A percentile compares a stretch with the other conserved stretches of the same genome.
Conservation (phyloP, 2,113 vertebrate genomes). For the Rattus rattus region DNA sequence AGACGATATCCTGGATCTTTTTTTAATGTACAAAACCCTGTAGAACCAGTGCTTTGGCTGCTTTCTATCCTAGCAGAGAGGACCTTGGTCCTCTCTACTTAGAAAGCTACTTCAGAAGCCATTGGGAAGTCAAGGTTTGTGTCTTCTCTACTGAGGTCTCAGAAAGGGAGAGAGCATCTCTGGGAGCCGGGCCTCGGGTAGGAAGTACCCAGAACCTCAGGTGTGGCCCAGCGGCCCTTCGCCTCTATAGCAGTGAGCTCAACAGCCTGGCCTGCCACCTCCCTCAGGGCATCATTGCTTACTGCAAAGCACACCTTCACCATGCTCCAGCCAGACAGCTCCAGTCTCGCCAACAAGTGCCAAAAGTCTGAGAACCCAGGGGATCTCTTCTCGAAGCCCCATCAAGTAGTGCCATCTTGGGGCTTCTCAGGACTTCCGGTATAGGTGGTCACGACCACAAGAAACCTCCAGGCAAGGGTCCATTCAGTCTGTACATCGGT, state of each 20-base stretch:
- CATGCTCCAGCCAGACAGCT: background rate
- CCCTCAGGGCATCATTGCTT: background rate
- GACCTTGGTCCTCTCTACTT: background rate
- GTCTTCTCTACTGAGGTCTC: background rate
- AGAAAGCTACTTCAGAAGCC: background rate
- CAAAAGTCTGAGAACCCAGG: background rate
- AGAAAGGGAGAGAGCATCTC: background rate
- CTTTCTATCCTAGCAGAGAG: background rate
- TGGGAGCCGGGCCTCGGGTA: background rate
- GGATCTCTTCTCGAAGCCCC: background rate
- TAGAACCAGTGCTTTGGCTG: background rate
- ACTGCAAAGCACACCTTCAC: background rate
- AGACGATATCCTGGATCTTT: background rate
- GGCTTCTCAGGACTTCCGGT: background rate
- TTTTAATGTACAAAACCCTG: background rate
- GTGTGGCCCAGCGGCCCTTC: background rate
- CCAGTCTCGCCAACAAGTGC: background rate
- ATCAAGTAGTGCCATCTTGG: background rate
- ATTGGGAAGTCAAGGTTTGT: accelerated
- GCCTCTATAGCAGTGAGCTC: background rate
- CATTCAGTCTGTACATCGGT: accelerated
- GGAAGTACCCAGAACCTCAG: background rate
- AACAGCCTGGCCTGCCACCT: background rate
- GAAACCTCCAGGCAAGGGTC: background rate
- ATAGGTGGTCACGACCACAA: background rate